These are phyloP conservation scores for Acromyrmex echinatior DNA, from an alignment of 1,140 invertebrate genomes.

Conservation along the genomic window DNA sequence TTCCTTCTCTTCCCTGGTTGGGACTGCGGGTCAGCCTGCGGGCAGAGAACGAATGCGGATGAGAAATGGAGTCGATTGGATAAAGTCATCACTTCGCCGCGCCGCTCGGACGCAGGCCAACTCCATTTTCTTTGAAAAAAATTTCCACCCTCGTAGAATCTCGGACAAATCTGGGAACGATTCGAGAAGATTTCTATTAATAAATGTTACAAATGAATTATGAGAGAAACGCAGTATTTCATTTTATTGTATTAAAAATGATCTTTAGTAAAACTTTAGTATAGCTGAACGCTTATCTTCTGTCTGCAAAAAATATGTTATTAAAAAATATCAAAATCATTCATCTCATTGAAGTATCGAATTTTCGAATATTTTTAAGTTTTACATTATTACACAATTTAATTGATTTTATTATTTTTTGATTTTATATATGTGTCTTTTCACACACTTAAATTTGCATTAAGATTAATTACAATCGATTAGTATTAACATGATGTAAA, in stretches of 20 bases:
- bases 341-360: neutral
- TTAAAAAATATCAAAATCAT: neutral
- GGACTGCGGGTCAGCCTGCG: constrained; percentile 81
- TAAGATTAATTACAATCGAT: neutral
- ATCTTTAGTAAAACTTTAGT: neutral
- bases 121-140: constrained; percentile 72
- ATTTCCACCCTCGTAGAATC: constrained; percentile 28
- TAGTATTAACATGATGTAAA: neutral
- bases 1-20: constrained; percentile 77
- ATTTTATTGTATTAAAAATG: neutral
- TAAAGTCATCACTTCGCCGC: constrained; percentile 84
- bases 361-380: neutral
- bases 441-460: neutral
- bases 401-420: too few relatives aligned
- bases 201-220: constrained; percentile 22
- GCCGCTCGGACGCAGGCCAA: constrained; percentile 45
- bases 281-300: neutral
- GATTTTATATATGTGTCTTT: neutral
- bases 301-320: neutral
- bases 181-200: constrained; percentile 40
- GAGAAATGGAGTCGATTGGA: constrained; percentile 86
- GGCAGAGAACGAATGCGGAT: constrained; percentile 83
- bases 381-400: neutral
- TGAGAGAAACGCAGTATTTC: neutral
- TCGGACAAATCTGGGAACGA: constrained; percentile 35